Percentiles rank a stretch among this genome's conserved stretches.
These are phyloP conservation scores for Athene cunicularia DNA, from an alignment of 2,113 vertebrate species.

Conservation along the genomic window DNA sequence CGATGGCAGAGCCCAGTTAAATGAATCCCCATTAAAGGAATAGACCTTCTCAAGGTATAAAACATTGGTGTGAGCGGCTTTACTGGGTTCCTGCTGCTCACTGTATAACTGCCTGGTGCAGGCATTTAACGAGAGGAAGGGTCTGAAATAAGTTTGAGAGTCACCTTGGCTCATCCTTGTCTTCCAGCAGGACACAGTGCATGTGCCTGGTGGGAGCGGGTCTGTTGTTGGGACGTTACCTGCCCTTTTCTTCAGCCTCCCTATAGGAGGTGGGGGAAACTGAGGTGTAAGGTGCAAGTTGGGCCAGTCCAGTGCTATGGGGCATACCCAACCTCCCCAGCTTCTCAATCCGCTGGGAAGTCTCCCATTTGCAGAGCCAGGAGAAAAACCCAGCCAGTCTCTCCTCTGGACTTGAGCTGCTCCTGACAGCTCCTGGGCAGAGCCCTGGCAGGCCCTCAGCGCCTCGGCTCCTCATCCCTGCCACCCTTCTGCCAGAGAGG, in stretches of 20 bases:
- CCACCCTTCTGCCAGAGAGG: background rate
- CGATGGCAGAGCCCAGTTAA: slow-evolving; percentile 47
- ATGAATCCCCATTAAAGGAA: slow-evolving; percentile 54
- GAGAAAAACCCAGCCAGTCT: background rate
- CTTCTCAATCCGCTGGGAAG: background rate
- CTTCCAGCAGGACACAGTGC: background rate
- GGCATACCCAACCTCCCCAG: background rate
- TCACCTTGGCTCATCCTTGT: slow-evolving; percentile 39
- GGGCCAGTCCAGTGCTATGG: background rate
- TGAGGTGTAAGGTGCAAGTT: background rate
- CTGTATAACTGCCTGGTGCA: background rate
- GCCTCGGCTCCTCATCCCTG: background rate
- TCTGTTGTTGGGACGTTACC: background rate
- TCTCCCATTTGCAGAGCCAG: background rate
- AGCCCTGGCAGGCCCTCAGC: background rate
- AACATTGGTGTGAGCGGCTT: background rate
- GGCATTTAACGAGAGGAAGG: background rate
- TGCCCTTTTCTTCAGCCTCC: background rate
- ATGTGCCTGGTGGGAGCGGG: background rate
- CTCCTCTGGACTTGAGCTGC: background rate
- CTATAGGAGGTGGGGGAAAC: background rate
- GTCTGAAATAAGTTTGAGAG: background rate
- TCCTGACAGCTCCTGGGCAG: background rate
- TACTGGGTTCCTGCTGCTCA: background rate
- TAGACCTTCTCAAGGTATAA: slow-evolving; percentile 31